Evolutionary conservation across 2,888 invertebrate genomes (phyloP).

Genomic region (Acronicta psi): DNA sequence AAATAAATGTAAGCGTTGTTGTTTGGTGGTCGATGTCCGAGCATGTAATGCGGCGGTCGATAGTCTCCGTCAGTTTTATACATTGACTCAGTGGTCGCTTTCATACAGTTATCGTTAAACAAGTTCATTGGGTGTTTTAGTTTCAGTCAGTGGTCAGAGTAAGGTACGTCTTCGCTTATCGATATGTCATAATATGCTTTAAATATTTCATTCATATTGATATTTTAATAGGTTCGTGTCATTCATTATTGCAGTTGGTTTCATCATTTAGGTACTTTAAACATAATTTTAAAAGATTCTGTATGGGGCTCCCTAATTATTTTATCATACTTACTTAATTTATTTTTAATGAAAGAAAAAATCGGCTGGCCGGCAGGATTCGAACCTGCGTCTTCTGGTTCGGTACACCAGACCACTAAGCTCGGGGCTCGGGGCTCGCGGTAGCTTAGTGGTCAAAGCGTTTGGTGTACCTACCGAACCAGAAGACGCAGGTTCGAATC

Average conservation of each 20-base stretch:
- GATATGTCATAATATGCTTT: constrained; percentile 15
- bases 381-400: too few relatives aligned
- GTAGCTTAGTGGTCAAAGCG: too few relatives aligned
- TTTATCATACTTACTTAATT: too few relatives aligned
- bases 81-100: constrained; percentile 60
- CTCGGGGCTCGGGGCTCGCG: too few relatives aligned
- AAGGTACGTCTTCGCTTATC: constrained; percentile 36
- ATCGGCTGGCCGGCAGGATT: too few relatives aligned
- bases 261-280: constrained; percentile 18
- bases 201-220: constrained; percentile 4
- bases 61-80: constrained; percentile 75
- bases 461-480: too few relatives aligned
- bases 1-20: constrained; percentile 58
- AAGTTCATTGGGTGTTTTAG: constrained; percentile 47
- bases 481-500: too few relatives aligned
- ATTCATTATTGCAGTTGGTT: constrained; percentile 4
- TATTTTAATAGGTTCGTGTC: background rate
- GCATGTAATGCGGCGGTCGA: constrained; percentile 73
- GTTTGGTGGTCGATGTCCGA: constrained; percentile 74
- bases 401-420: too few relatives aligned
- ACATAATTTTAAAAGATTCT: too few relatives aligned
- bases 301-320: too few relatives aligned
- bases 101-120: constrained; percentile 55
- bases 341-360: too few relatives aligned
- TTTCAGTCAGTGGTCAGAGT: constrained; percentile 37